Evolutionary conservation across 2,797 vertebrate species (phyloP), one percentile per base, ranked within the genome.

Genomic region (Falco rusticolus): DNA sequence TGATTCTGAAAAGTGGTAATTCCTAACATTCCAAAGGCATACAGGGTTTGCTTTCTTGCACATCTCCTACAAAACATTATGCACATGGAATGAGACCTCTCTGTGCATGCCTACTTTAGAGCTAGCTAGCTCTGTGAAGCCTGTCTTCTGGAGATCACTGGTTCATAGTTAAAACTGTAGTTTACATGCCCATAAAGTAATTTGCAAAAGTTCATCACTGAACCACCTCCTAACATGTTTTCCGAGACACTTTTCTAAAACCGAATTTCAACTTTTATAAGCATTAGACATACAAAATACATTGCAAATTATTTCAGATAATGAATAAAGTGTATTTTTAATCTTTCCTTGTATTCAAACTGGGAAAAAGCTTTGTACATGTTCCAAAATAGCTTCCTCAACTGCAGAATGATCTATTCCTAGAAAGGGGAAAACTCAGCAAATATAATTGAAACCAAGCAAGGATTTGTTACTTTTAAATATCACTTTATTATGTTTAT

Each of bases 361-460:
- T 20, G 6, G 7, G 25, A 21, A 81, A 72, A 82, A 81, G 9
- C 3, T 60, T 70, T 8, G 1, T 54, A 4, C 0, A 0, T 22
- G 6, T 75, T 90, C 33, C 20, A 60, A 39, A 85, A 87, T 10
- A 54, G 14, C 18, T 89, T 76, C 8, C 3, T 57, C 56, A 68
- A 6, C n/a, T 54, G 11, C 13, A 31, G n/a, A 69, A 80, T 65
- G 31, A 51, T 8, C 12, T 64, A 3, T 29, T 76, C 8, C 25
- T 71, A 72, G 47, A 37, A 83, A 59, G 4, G 7, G 13, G 5
- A 60, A 87, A 60, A 59, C 5, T 14, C 20, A 64, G 16, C 22
- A 63, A 88, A 88, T 82, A 41, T 21, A 47, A 28, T 26, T 60
- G 43, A 61, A 92, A 61, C 2, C 15, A 11, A 37, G 6, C 9